Percentiles rank a stretch among this genome's conserved stretches.
Conservation (phyloP, 2,797 vertebrate genomes). For the Sarcoramphus papa region DNA sequence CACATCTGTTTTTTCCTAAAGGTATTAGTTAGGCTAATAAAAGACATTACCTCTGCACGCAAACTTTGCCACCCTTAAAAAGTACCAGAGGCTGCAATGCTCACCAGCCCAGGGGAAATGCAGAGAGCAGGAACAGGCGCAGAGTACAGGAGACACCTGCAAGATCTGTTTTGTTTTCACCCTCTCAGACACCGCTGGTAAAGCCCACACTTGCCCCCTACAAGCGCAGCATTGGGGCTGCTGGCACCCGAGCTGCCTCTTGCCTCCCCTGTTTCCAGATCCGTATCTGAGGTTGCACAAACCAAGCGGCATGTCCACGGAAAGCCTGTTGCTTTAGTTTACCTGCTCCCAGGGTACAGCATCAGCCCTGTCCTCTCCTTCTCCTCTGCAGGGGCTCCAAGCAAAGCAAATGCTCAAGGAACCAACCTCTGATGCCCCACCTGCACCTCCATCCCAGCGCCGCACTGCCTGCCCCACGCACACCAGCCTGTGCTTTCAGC, state of each 20-base stretch:
- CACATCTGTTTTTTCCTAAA: slow-evolving; percentile 43
- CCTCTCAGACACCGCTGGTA: not conserved
- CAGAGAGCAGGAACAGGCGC: not conserved
- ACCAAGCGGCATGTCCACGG: not conserved
- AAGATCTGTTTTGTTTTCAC: not conserved
- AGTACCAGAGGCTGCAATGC: not conserved
- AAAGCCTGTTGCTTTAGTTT: not conserved
- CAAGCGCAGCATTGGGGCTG: rapidly evolving
- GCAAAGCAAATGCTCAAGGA: not conserved
- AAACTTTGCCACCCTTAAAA: slow-evolving; percentile 46
- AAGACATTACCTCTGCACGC: not conserved
- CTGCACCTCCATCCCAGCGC: not conserved
- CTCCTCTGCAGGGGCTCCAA: not conserved
- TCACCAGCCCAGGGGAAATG: not conserved
- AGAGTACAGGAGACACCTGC: not conserved
- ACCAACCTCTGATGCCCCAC: not conserved
- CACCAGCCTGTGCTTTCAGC: not conserved
- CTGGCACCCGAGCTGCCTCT: not conserved
- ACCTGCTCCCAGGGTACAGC: not conserved
- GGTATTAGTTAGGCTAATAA: slow-evolving; percentile 55
- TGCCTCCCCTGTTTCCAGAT: not conserved
- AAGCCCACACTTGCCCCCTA: not conserved
- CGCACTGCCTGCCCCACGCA: rapidly evolving
- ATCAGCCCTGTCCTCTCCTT: not conserved
- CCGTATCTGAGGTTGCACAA: not conserved